These are phyloP conservation scores for Brassicogethes aeneus DNA, from an alignment of 2,888 invertebrate genomes.

Conservation along the genomic window DNA sequence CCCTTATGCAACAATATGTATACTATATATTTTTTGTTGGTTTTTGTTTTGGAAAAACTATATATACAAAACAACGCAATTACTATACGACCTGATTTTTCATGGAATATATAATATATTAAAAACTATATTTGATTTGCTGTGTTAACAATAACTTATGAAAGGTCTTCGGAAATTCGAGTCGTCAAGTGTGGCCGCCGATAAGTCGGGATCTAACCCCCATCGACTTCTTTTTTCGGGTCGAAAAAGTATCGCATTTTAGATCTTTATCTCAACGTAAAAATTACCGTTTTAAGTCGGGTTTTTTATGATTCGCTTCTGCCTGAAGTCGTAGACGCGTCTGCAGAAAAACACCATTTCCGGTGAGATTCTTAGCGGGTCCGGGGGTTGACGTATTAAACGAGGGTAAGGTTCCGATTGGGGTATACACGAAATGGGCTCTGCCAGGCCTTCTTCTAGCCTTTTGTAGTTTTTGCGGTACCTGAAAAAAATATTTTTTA, in stretches of 20 bases:
- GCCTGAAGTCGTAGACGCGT: slow-evolving; percentile 89
- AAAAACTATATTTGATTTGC: slow-evolving; percentile 1
- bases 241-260: no score
- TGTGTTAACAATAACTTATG: no score
- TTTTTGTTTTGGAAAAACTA: neutral
- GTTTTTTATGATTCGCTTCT: slow-evolving; percentile 58
- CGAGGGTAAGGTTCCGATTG: slow-evolving; percentile 53
- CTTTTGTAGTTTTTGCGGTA: slow-evolving; percentile 77
- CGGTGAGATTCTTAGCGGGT: slow-evolving; percentile 52
- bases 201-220: no score
- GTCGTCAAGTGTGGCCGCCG: no score
- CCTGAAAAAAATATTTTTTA: no score
- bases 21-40: neutral
- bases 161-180: no score
- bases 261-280: no score
- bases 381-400: slow-evolving; percentile 49
- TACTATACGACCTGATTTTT: neutral
- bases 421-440: slow-evolving; percentile 67
- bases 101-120: neutral
- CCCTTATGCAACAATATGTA: neutral
- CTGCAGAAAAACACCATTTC: slow-evolving; percentile 93
- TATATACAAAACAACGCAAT: neutral
- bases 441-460: slow-evolving; percentile 65
- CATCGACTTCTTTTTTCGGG: no score
- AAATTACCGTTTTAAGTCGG: no score